Conservation (phyloP, 2,113 vertebrate species). For the Peucedramus taeniatus region DNA sequence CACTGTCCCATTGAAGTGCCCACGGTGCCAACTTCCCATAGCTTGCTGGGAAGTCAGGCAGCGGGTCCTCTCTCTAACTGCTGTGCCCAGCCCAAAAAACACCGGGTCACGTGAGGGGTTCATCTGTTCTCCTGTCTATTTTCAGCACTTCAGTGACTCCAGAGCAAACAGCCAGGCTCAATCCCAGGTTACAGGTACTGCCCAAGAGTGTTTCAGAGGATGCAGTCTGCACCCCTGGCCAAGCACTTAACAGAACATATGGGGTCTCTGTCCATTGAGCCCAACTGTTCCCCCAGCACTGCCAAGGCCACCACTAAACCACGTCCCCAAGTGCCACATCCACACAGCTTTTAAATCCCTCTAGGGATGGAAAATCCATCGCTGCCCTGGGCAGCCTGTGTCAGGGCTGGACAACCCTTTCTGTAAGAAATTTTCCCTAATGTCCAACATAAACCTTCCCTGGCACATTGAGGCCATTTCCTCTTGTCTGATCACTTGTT, state of each 20-base stretch:
- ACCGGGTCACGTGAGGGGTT: rapidly evolving
- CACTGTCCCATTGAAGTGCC: rapidly evolving
- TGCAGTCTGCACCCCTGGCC: not conserved
- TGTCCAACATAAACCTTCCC: not conserved
- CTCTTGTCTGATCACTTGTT: not conserved
- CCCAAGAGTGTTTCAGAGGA: not conserved
- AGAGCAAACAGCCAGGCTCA: not conserved
- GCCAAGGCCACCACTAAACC: not conserved
- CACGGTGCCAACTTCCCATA: rapidly evolving
- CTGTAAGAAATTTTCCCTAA: not conserved
- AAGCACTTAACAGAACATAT: not conserved
- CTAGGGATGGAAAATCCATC: not conserved
- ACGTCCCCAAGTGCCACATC: not conserved
- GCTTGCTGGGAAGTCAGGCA: not conserved
- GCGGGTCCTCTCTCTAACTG: not conserved
- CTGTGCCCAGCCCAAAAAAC: not conserved
- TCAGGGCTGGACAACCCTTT: not conserved
- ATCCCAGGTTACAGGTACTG: rapidly evolving
- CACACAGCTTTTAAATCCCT: not conserved
- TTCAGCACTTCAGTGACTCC: not conserved
- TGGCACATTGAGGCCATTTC: not conserved
- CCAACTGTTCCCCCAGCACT: not conserved
- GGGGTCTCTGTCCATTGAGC: not conserved
- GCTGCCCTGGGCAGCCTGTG: not conserved
- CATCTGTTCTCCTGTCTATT: not conserved